Base-by-base conservation (phyloP, 2,888 invertebrate species). In the Hoplodrina blanda region DNA sequence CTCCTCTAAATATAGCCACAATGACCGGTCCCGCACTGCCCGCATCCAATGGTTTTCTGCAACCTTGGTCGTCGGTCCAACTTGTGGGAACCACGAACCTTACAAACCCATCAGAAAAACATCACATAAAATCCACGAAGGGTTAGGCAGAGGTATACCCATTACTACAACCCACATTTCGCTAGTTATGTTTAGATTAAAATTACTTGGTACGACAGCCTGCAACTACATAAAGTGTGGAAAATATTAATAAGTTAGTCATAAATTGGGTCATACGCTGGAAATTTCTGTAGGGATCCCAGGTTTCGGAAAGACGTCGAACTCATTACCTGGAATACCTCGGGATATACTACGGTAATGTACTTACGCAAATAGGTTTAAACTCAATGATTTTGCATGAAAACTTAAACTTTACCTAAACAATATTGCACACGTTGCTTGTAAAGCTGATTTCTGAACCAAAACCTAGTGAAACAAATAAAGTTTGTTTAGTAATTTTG, bases 231-330 rank as follows among this genome's bases (percentile, higher is more conserved):
- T n/a, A n/a, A 49, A 25, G 41, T 53, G 17, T 55, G 13, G 57
- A 55, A 69, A 62, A 62, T 77, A 19, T 65, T 19, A 54, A 53
- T 17, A 62, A 61, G 61, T 76, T 62, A 69, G 44, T 62, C 20
- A 19, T 61, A 77, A 81, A 77, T 64, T 61, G 64, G 66, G 69
- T 77, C 67, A 62, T 65, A 62, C 56, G 41, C 49, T 37, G 37
- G 37, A 59, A 80, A 54, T 46, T 62, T 54, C 55, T 4, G n/a
- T 37, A 62, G 11, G n/a, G n/a, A n/a, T n/a, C n/a, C n/a, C n/a
- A n/a, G n/a, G n/a, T n/a, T n/a, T n/a, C n/a, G n/a, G n/a, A n/a
- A n/a, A n/a, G 66, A 63, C 72, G 72, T 75, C 67, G 73, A 68
- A 73, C 62, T 73, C 49, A 54, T 73, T 63, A 61, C 54, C 52